Base-by-base conservation (phyloP, 2,888 invertebrate genomes). In the Idaea dimidiata region DNA sequence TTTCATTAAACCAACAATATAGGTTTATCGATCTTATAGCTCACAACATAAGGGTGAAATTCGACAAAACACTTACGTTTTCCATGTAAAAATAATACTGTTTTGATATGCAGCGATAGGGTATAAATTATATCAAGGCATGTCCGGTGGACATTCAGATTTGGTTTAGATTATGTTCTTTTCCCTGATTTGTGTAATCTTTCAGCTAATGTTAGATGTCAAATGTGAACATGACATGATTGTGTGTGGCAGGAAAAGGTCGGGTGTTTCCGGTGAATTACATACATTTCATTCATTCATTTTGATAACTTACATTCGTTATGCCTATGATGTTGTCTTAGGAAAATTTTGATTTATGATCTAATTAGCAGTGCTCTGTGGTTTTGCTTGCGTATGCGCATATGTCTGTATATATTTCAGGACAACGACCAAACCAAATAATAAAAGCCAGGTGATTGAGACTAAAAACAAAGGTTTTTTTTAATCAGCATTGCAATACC, bases 91-190 rank as follows among this genome's bases (percentile, higher is more conserved):
- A 75, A 77, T 68, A 65, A n/a, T 72, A 72, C 43, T 43, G 14
- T 43, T 43, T 43, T 43, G 43, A 43, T 43, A 43, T 43, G 43
- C 8, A 43, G 43, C 43, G 43, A 8, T 43, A 82, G 79, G 81
- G 79, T 86, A 85, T 89, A 88, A 89, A 89, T 89, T 86, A 88
- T 87, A 83, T 82, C 82, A 81, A 78, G 88, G 89, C 77, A 89
- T 90, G 89, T 90, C 90, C 89, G 89, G 90, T 85, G 79, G 75
- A 83, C 83, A 83, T 81, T 83, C 76, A 82, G 83, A 84, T 85
- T 85, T 87, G 84, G 86, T 87, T 81, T 77, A 79, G 77, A 77
- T 79, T 82, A 80, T 81, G 77, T 79, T 81, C 75, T 43, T 43
- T n/a, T 43, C 43, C 3, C 43, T 43, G 43, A 65, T 62, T 63